These are phyloP conservation scores for Esperia sulphurella DNA, from an alignment of 2,888 invertebrate species.

Conservation along the genomic window DNA sequence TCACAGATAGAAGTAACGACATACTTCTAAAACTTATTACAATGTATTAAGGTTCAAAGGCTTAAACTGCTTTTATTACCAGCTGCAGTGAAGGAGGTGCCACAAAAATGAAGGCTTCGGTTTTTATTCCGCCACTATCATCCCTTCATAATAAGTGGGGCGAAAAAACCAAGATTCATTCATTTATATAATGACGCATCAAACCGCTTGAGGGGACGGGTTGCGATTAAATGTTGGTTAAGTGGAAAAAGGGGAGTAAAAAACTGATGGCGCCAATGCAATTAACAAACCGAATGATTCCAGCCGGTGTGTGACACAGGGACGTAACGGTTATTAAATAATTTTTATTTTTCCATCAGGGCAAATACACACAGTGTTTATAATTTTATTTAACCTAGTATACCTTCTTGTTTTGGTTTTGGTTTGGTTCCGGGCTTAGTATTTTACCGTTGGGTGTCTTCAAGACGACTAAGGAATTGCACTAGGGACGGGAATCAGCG, in stretches of 20 bases:
- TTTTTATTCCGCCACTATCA: constrained; percentile 1
- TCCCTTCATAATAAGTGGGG: constrained; percentile 33
- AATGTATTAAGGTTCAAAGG: not conserved
- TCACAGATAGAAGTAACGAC: too few relatives aligned
- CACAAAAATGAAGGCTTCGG: not conserved
- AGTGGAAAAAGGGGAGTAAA: constrained; percentile 14
- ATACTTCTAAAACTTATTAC: not conserved
- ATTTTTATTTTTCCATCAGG: too few relatives aligned
- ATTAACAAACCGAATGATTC: constrained; percentile 20
- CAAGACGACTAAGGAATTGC: too few relatives aligned
- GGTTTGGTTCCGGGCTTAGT: too few relatives aligned
- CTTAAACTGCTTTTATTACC: not conserved
- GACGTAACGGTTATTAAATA: not conserved
- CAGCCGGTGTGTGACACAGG: not conserved
- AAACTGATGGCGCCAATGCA: constrained; percentile 18
- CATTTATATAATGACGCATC: constrained; percentile 49
- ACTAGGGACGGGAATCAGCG: too few relatives aligned
- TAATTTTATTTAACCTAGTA: too few relatives aligned
- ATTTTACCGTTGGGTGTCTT: too few relatives aligned
- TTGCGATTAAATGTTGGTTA: constrained; percentile 13
- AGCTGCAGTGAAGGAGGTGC: too few relatives aligned
- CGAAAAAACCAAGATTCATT: constrained; percentile 45
- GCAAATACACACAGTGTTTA: too few relatives aligned
- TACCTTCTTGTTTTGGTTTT: too few relatives aligned
- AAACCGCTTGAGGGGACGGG: constrained; percentile 16